These are phyloP conservation scores for Telenomus remus DNA, from an alignment of 1,140 invertebrate genomes.

Conservation along the genomic window DNA sequence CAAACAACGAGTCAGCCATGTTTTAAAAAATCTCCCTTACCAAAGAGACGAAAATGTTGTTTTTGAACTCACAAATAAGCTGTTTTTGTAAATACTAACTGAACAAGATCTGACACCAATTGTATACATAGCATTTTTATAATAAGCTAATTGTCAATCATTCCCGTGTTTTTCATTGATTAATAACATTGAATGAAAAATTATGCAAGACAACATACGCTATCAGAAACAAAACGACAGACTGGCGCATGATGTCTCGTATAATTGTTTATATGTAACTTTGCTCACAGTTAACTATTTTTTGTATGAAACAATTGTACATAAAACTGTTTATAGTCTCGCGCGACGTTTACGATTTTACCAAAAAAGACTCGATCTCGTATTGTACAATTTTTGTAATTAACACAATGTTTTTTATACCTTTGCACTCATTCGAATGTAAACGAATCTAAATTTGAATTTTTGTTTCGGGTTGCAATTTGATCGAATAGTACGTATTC, in stretches of 20 bases:
- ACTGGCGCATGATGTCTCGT: neutral
- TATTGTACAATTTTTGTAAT: slow-evolving; percentile 12
- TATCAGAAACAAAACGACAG: too few relatives aligned
- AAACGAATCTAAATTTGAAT: slow-evolving; percentile 9
- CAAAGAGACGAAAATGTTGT: too few relatives aligned
- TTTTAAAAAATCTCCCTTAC: too few relatives aligned
- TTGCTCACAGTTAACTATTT: neutral
- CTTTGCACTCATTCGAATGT: neutral
- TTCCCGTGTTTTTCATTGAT: too few relatives aligned
- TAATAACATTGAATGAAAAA: too few relatives aligned
- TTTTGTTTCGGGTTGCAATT: neutral
- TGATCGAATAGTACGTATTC: neutral
- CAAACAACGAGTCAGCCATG: too few relatives aligned
- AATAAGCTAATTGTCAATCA: too few relatives aligned
- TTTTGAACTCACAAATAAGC: too few relatives aligned
- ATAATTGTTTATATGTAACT: neutral
- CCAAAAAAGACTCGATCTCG: neutral
- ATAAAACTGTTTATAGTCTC: slow-evolving; percentile 9
- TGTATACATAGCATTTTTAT: too few relatives aligned
- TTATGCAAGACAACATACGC: too few relatives aligned
- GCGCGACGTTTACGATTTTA: slow-evolving; percentile 8
- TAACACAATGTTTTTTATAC: slow-evolving; percentile 6
- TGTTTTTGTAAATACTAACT: too few relatives aligned
- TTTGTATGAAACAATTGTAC: slow-evolving; percentile 6
- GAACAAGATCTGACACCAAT: too few relatives aligned